These are phyloP conservation scores for Linurgus olivaceus DNA, from an alignment of 2,797 vertebrate genomes.

Conservation along the genomic window DNA sequence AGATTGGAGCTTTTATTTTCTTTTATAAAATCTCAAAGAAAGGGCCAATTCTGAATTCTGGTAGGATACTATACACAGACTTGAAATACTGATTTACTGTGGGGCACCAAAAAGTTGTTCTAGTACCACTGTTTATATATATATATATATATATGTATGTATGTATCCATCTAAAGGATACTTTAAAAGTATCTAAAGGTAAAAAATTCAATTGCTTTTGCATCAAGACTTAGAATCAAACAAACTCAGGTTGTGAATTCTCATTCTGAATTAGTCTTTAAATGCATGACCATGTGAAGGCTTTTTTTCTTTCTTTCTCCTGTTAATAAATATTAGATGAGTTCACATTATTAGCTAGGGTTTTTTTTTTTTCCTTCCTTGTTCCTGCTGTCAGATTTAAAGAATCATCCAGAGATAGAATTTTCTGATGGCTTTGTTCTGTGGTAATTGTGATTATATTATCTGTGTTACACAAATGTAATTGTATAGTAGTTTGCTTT, in stretches of 20 bases:
- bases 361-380: neutral
- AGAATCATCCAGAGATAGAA: neutral
- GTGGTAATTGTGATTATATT: neutral
- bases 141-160: neutral
- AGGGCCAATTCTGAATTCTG: neutral
- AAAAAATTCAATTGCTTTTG: neutral
- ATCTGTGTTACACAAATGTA: neutral
- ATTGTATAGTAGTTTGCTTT: neutral
- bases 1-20: neutral
- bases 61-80: neutral
- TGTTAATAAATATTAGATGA: neutral
- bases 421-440: neutral
- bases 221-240: neutral
- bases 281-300: neutral
- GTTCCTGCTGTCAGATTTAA: neutral
- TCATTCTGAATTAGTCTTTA: neutral
- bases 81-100: neutral
- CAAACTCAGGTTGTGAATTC: neutral
- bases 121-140: neutral
- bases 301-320: neutral
- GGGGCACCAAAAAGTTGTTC: neutral
- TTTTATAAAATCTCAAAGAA: neutral
- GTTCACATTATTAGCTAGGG: neutral
- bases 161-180: neutral
- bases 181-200: neutral